Evolutionary conservation across 2,888 invertebrate species (phyloP).

Genomic region (Herminia tarsipennalis): DNA sequence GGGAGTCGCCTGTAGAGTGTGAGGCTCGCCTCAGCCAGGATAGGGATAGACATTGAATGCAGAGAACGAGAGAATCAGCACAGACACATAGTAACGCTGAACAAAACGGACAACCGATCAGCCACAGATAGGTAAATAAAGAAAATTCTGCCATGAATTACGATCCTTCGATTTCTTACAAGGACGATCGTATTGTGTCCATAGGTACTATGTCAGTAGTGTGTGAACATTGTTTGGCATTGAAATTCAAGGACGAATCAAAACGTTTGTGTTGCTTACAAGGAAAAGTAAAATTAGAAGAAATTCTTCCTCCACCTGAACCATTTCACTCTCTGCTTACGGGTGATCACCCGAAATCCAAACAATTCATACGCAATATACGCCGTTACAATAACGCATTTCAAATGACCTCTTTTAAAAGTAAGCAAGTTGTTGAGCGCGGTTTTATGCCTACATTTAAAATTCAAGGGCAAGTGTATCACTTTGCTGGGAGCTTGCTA

Average conservation of each 20-base stretch:
- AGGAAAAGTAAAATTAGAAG: too few species aligned
- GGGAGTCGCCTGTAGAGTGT: too few species aligned
- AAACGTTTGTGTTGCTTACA: too few species aligned
- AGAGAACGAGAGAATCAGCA: too few species aligned
- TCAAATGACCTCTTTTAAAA: constrained; percentile 40
- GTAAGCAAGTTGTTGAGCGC: constrained; percentile 25
- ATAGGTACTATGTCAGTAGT: too few species aligned
- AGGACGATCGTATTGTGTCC: too few species aligned
- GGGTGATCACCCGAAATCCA: constrained; percentile 31
- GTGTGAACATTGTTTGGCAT: too few species aligned
- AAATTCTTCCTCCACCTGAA: constrained; percentile 33
- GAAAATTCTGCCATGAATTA: constrained; percentile 30
- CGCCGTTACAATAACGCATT: constrained; percentile 37
- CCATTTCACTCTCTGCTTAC: constrained; percentile 32
- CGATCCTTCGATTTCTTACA: constrained; percentile 34
- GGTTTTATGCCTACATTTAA: constrained; percentile 37
- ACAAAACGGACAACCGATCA: too few species aligned
- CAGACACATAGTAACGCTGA: too few species aligned
- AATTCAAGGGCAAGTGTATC: constrained; percentile 15
- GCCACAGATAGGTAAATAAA: constrained; percentile 19
- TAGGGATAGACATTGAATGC: too few species aligned
- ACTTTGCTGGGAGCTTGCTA: constrained; percentile 25
- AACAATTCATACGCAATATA: constrained; percentile 33
- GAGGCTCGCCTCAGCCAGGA: too few species aligned
- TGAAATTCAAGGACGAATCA: too few species aligned